Conservation (phyloP, 2,888 invertebrate species). For the Ectemnius cavifrons region DNA sequence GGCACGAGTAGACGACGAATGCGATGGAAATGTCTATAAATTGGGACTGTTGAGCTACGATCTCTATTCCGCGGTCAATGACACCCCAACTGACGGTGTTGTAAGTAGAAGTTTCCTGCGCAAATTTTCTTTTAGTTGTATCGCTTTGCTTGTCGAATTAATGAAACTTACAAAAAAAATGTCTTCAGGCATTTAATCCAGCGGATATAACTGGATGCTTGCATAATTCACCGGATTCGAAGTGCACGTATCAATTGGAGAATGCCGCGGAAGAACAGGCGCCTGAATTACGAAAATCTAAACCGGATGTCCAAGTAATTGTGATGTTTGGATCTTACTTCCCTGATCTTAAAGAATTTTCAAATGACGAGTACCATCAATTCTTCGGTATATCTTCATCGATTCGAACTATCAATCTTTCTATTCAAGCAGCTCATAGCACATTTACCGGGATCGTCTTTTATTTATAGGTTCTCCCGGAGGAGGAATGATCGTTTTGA, state of each 20-base stretch:
- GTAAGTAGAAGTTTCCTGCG: constrained; percentile 23
- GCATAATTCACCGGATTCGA: constrained; percentile 36
- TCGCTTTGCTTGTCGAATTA: not conserved
- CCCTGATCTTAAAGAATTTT: not conserved
- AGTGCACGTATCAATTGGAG: constrained; percentile 85
- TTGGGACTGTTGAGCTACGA: constrained; percentile 56
- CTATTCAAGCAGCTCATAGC: not conserved
- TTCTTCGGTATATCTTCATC: not conserved
- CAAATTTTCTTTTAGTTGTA: too few relatives aligned
- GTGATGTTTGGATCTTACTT: not conserved
- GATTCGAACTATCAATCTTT: not conserved
- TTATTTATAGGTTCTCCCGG: constrained; percentile 14
- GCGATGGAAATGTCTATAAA: constrained; percentile 44
- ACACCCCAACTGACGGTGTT: constrained; percentile 1
- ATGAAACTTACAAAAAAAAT: not conserved
- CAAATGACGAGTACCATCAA: not conserved
- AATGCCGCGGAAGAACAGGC: constrained; percentile 78
- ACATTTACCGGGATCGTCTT: not conserved
- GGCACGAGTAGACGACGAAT: constrained; percentile 58
- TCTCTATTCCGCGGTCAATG: too few relatives aligned
- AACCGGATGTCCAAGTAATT: too few relatives aligned
- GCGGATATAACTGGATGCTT: constrained; percentile 85
- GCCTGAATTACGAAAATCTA: too few relatives aligned
- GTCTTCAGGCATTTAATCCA: constrained; percentile 86
- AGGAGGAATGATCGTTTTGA: constrained; percentile 53